Evolutionary conservation across 1,140 invertebrate genomes (phyloP), one percentile per base, ranked within the genome.

Genomic region (Pteromalus puparum): DNA sequence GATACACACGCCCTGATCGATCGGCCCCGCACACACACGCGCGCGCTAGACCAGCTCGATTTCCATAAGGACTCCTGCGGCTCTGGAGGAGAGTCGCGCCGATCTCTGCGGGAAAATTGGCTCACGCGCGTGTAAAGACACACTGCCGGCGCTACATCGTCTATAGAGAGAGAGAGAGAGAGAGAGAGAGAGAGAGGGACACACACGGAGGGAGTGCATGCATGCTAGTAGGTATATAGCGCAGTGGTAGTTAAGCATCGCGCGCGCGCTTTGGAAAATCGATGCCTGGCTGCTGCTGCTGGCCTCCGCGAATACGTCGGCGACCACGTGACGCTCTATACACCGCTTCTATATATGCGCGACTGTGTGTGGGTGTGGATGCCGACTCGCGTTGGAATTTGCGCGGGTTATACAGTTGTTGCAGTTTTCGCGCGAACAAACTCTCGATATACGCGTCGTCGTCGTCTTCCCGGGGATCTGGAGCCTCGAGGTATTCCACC

Each of bases 251-350:
- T 89, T 88, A 88, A 89, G 87, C 87, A 83, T 87, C 87, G 83
- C 79, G 86, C 79, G 83, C 87, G 86, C 83, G 83, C 67, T 87
- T 89, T 87, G 87, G 89, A 91, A 91, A 91, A 91, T 91, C 91
- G 90, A 91, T 91, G 89, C 89, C 88, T 87, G 87, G 90, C 89
- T 61, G 88, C 88, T 88, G 30, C 30, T 34, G 86, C 53, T n/a
- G 34, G 10, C 28, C 77, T 79, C 75, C 46, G 12, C 28, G 73
- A 24, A 76, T 46, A 75, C 53, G 30, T 38, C 38, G 30, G 24
- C 87, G 87, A 90, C 89, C 90, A 91, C 90, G 90, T 90, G 90
- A 91, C 89, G 90, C 87, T 72, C 4, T 38, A 42, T 70, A 68
- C 18, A 68, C 9, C n/a, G 65, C 65, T 26, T 6, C 0, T 30